Evolutionary conservation across 2,797 vertebrate genomes (phyloP), one percentile per base, ranked within the genome.

Genomic region (Eurystomus glaucurus): DNA sequence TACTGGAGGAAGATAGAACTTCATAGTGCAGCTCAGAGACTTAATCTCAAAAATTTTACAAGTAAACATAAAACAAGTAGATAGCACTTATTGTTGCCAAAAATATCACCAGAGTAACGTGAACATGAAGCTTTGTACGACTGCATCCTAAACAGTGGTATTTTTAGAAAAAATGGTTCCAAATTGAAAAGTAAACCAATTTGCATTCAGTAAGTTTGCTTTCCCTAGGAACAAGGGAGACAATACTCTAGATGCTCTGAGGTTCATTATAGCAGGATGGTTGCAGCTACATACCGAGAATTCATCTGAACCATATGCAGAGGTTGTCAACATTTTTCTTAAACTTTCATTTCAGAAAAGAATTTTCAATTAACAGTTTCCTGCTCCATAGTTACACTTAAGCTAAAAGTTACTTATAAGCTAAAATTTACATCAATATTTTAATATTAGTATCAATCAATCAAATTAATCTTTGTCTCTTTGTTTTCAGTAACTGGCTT

Each of bases 381-480:
- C 75, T 79, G 28, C 54, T 69, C n/a, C 9, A 13, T 57, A 86
- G 31, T 72, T 57, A 79, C 21, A 92, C 10, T 57, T 85, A 39
- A 74, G 60, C 41, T 87, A 82, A 65, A 89, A 85, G 72, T 78
- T 90, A 78, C 58, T 90, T 37, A 37, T 37, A 37, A 37, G 37
- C 37, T 37, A 37, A 37, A 89, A 55, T 88, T 78, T 58, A 62
- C 28, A 62, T 81, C 80, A 39, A 70, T 94, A 85, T 84, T 96
- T 91, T 93, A 86, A 85, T 79, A 95, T 52, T 78, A 78, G 57
- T 82, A 93, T 82, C 85, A 87, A 93, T 93, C 80, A 85, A 81
- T 96, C 93, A 95, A 90, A 96, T 94, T 95, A 96, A 90, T 92
- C 91, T 90, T 94, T 79, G 37, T 68, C 81, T 93, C n/a, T 88